Percentiles rank a stretch among this genome's conserved stretches.
These are phyloP conservation scores for Trisateles emortualis DNA, from an alignment of 2,888 invertebrate genomes.

Conservation along the genomic window DNA sequence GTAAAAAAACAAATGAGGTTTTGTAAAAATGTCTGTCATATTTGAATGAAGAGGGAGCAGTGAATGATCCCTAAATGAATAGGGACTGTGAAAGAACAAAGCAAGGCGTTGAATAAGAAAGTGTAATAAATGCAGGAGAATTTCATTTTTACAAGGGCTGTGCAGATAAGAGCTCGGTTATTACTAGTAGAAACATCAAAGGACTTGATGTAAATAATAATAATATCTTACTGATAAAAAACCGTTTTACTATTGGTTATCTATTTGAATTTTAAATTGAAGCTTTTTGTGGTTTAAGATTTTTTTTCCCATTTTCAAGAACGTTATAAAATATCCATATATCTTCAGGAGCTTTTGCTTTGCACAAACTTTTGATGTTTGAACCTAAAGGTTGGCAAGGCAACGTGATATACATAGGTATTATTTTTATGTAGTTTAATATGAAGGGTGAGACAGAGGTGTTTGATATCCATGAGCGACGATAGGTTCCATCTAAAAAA, in stretches of 20 bases:
- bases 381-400: background rate
- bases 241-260: background rate
- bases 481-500: too few relatives aligned
- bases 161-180: constrained; percentile 51
- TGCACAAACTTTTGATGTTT: background rate
- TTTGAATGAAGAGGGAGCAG: constrained; percentile 39
- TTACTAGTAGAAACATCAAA: constrained; percentile 19
- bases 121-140: constrained; percentile 62
- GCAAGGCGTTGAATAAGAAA: constrained; percentile 54
- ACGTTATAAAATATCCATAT: background rate
- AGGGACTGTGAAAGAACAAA: constrained; percentile 57
- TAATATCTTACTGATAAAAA: background rate
- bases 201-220: background rate
- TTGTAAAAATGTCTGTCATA: constrained; percentile 45
- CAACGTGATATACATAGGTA: too few relatives aligned
- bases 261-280: background rate
- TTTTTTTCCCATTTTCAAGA: background rate
- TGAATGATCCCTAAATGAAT: constrained; percentile 51
- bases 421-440: too few relatives aligned
- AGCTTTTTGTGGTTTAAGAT: background rate
- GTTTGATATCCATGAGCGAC: too few relatives aligned
- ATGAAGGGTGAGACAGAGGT: too few relatives aligned
- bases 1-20: constrained; percentile 42
- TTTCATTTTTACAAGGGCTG: constrained; percentile 59
- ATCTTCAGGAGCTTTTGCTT: background rate